Conservation (phyloP, 2,113 vertebrate species). For the Etia nguti region DNA sequence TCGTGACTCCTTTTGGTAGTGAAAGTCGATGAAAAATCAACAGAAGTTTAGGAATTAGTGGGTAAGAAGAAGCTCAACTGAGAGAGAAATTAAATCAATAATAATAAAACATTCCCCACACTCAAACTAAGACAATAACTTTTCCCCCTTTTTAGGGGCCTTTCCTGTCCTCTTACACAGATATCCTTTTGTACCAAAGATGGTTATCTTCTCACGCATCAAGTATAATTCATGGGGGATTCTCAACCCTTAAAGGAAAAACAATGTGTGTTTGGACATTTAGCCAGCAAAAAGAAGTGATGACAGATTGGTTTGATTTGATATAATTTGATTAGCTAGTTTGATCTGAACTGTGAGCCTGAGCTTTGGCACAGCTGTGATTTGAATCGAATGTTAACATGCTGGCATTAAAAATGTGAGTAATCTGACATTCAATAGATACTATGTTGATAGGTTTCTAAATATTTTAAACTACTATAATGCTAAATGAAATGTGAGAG, state of each 20-base stretch:
- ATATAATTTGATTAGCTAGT: not conserved
- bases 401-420: not conserved
- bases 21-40: not conserved
- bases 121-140: no score
- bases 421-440: not conserved
- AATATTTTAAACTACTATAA: not conserved
- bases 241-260: not conserved
- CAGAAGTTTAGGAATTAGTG: not conserved
- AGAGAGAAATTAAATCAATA: no score
- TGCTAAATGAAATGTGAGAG: not conserved
- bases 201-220: not conserved
- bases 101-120: no score
- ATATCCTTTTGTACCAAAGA: not conserved
- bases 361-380: not conserved
- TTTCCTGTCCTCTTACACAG: not conserved
- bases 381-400: not conserved
- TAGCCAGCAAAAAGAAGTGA: not conserved
- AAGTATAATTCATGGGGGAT: not conserved
- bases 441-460: not conserved
- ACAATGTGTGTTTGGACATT: not conserved
- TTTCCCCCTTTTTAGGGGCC: no score
- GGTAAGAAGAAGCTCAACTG: no score
- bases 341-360: not conserved
- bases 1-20: not conserved
- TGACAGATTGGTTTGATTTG: not conserved